phyloP scores from a whole-genome alignment of 2,888 invertebrate species.

The Kuschelorhynchus macadamiae region DNA sequence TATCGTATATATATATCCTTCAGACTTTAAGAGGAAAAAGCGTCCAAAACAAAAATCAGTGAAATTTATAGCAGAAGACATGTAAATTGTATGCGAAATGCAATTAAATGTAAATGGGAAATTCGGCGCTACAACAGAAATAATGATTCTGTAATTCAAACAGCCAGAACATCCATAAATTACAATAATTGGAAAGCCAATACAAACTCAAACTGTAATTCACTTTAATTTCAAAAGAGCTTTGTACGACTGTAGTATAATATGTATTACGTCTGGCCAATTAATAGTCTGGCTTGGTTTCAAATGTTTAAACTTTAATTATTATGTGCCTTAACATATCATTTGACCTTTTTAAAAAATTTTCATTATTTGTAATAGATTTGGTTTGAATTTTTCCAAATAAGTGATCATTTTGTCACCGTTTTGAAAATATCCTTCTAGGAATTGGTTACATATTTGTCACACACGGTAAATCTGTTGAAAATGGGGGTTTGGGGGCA shows the following conservation, averaged over 20 bases:
- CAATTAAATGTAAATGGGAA: slow-evolving; percentile 23
- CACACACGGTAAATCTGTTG: no score
- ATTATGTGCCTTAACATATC: background rate
- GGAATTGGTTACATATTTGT: no score
- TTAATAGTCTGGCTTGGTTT: background rate
- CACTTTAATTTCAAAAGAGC: slow-evolving; percentile 17
- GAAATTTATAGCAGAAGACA: slow-evolving; percentile 3
- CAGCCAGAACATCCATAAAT: slow-evolving; percentile 22
- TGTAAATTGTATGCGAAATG: slow-evolving; percentile 3
- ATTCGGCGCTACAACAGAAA: slow-evolving; percentile 23
- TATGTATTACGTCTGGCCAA: background rate
- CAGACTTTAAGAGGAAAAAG: slow-evolving; percentile 1
- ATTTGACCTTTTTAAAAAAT: no score
- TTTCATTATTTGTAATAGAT: no score
- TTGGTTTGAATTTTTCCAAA: no score
- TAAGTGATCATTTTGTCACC: no score
- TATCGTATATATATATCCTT: no score
- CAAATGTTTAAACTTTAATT: slow-evolving; percentile 2
- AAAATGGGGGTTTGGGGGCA: no score
- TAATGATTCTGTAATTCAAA: slow-evolving; percentile 31
- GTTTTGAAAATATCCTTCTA: no score
- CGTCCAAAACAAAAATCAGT: background rate
- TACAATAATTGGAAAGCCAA: slow-evolving; percentile 23
- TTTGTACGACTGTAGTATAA: background rate
- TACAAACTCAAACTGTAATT: slow-evolving; percentile 12